Conservation (phyloP, 2,888 invertebrate species). For the Hirtodrosophila confusa region DNA sequence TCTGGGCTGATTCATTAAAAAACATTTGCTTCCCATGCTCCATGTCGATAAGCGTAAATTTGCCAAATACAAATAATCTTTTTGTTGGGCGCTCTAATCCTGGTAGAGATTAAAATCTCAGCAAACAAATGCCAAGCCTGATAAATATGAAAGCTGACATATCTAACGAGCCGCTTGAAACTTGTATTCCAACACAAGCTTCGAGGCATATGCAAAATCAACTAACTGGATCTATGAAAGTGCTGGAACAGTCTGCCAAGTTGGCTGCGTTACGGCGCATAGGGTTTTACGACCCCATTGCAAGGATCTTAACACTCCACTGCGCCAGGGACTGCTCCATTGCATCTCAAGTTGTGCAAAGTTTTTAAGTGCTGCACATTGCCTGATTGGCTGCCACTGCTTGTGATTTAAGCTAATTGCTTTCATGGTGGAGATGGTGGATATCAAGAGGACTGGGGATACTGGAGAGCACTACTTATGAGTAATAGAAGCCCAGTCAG, state of each 20-base stretch:
- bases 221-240: slow-evolving; percentile 16
- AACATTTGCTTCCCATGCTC: slow-evolving; percentile 30
- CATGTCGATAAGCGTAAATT: slow-evolving; percentile 74
- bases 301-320: slow-evolving; percentile 39
- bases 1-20: slow-evolving; percentile 50
- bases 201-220: slow-evolving; percentile 34
- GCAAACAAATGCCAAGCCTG: slow-evolving; percentile 50
- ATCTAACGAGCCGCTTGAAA: slow-evolving; percentile 28
- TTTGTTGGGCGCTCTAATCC: slow-evolving; percentile 49
- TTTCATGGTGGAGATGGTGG: slow-evolving; percentile 21
- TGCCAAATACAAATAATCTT: slow-evolving; percentile 72
- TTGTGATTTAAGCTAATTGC: slow-evolving; percentile 71
- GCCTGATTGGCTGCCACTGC: slow-evolving; percentile 65
- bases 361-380: slow-evolving; percentile 70
- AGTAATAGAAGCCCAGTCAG: not conserved
- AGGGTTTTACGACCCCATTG: slow-evolving; percentile 55
- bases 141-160: slow-evolving; percentile 49
- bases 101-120: slow-evolving; percentile 59
- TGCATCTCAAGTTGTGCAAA: slow-evolving; percentile 62
- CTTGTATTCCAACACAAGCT: slow-evolving; percentile 12
- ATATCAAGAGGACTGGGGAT: not conserved
- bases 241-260: slow-evolving; percentile 54
- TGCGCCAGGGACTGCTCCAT: slow-evolving; percentile 30
- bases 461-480: not conserved
- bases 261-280: slow-evolving; percentile 46